phyloP scores from a whole-genome alignment of 2,797 vertebrate species.

The Fratercula arctica region DNA sequence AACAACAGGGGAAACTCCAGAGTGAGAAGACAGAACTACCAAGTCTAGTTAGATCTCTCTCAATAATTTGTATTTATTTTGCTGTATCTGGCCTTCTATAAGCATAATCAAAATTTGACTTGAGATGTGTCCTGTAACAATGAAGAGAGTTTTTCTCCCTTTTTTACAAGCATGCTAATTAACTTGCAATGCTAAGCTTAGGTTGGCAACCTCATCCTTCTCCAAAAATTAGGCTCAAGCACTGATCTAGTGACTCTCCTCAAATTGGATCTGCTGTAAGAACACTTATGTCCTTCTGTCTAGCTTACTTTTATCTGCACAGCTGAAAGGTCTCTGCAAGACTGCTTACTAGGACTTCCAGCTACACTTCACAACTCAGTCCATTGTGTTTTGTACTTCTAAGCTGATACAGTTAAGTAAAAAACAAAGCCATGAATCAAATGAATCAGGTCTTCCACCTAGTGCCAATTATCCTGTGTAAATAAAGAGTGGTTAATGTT shows the following conservation, averaged over 20 bases:
- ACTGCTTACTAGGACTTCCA: background rate
- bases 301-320: background rate
- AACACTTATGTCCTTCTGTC: background rate
- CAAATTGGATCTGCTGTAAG: background rate
- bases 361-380: background rate
- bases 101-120: background rate
- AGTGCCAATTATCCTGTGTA: background rate
- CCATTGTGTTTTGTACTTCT: background rate
- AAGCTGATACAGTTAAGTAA: background rate
- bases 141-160: background rate
- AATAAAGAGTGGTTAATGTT: background rate
- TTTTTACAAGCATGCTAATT: background rate
- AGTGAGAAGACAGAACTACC: background rate
- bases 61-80: background rate
- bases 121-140: background rate
- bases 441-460: background rate
- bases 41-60: background rate
- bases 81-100: background rate
- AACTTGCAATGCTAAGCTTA: background rate
- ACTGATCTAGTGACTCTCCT: background rate
- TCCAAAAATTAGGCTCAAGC: background rate
- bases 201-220: background rate
- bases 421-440: background rate
- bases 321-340: background rate
- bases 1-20: background rate